Base-by-base conservation (phyloP, 2,113 vertebrate species). In the Formicarius rufipectus region DNA sequence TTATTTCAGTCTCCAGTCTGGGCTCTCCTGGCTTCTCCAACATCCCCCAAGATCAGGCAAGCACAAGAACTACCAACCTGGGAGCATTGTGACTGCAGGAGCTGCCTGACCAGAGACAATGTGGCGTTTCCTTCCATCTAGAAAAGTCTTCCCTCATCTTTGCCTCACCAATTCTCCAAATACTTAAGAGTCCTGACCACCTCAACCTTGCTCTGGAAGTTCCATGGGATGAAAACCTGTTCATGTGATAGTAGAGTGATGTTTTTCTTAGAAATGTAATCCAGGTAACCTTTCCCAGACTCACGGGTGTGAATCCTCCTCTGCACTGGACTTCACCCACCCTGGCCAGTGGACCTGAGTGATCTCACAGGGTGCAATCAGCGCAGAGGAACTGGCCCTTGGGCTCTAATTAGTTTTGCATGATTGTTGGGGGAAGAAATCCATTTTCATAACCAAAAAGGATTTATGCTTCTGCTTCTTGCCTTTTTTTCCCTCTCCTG, bases 331-430 rank as follows among this genome's bases (percentile, higher is more conserved):
- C 27, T 53, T 49, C 30, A 21, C 33, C 8, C 4, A 1, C 50
- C 19, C 42, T 4, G 23, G 21, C 31, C 39, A 50, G 59, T 27
- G 39, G 30, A 24, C 25, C 47, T 20, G 20, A 39, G 39, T 1
- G 2, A 42, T 71, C 77, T 56, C 2, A 1, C 27, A 39, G 63
- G 21, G 31, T 3, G 2, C 73, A 74, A 83, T 80, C 44, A 16
- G 50, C 8, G 17, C 40, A 35, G 74, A 91, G 30, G 71, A 89
- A 63, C 62, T 1, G 2, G 42, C 80, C 81, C 80, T 95, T 83
- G 90, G 92, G 91, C 92, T 97, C 95, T 97, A 96, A 98, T 97
- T 97, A 96, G 87, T 93, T 97, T 94, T 96, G 72, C 40, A 24
- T 75, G 77, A 92, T 74, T 47, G 82, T 62, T 62, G 60, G 66